phyloP scores from a whole-genome alignment of 2,888 invertebrate species.

The Psylliodes chrysocephalus region DNA sequence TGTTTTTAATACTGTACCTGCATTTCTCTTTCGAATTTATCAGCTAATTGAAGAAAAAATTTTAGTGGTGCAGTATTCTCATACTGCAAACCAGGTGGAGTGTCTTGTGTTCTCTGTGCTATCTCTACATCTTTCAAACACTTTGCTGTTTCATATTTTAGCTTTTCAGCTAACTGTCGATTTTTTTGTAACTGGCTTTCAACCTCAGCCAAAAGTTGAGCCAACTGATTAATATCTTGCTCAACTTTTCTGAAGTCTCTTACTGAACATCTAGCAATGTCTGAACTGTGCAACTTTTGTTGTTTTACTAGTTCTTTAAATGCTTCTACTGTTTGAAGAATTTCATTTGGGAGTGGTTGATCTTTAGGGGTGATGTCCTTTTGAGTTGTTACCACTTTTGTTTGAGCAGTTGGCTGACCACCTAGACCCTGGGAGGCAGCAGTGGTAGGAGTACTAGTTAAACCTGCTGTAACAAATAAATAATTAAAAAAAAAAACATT shows the following conservation, averaged over 20 bases:
- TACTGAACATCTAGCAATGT: constrained; percentile 65
- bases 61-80: constrained; percentile 78
- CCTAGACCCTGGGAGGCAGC: constrained; percentile 69
- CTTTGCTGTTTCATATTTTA: constrained; percentile 78
- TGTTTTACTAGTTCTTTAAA: constrained; percentile 88
- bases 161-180: constrained; percentile 70
- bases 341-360: constrained; percentile 78
- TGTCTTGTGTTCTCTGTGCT: constrained; percentile 81
- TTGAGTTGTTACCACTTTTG: constrained; percentile 59
- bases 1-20: constrained; percentile 58
- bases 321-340: constrained; percentile 79
- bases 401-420: constrained; percentile 73
- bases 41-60: constrained; percentile 76
- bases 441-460: constrained; percentile 26
- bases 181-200: constrained; percentile 73
- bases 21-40: constrained; percentile 77
- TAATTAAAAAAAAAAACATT: constrained; percentile 4
- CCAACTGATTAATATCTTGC: constrained; percentile 71
- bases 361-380: constrained; percentile 71
- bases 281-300: constrained; percentile 74
- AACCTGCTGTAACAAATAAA: constrained; percentile 9
- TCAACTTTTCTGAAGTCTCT: constrained; percentile 73
- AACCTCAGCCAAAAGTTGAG: constrained; percentile 70
- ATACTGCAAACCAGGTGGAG: constrained; percentile 78
- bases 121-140: constrained; percentile 80